Evolutionary conservation across 2,797 vertebrate genomes (phyloP), one percentile per base, ranked within the genome.

Genomic region (Cynodonichthys magdalenae): DNA sequence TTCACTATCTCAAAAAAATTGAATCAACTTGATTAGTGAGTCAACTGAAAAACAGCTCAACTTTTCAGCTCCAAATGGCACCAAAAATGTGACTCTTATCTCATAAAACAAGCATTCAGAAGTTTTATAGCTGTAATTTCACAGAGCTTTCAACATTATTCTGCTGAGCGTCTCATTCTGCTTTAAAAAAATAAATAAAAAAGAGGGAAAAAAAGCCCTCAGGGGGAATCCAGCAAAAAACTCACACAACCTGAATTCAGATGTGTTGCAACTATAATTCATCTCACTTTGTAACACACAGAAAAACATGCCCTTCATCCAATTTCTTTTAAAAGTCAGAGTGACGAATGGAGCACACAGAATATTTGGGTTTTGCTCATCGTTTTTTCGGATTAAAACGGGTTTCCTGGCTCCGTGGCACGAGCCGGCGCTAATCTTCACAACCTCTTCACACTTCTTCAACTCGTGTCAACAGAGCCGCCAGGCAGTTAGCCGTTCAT

Each of bases 371-470:
- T 81, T 83, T 75, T 70, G 36, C 36, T 11, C 9, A 10, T 11
- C 11, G 12, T 39, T 39, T 34, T 79, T 67, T 81, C 68, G 71
- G 82, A 89, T 77, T 71, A 71, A 66, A 80, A 75, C 77, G 39
- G 75, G 79, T 82, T 86, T 79, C 62, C 59, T 53, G 77, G 86
- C 84, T 83, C 58, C 53, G 73, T 58, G 28, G 71, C 44, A 18
- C 78, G 76, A 59, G 48, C 77, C 57, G 10, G 74, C 53, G 59
- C 83, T 87, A 84, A 88, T 92, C 89, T 86, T 85, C 82, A 78
- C 87, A 89, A 90, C 90, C 82, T 88, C 89, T 87, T 89, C 87
- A 86, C 89, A 87, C 87, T 85, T 82, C 81, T 82, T 74, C 80
- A 66, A 89, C 87, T 90, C 71, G 87, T 89, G 88, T 90, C 90